Evolutionary conservation across 2,797 vertebrate genomes (phyloP).

Genomic region (Calcarius lapponicus): DNA sequence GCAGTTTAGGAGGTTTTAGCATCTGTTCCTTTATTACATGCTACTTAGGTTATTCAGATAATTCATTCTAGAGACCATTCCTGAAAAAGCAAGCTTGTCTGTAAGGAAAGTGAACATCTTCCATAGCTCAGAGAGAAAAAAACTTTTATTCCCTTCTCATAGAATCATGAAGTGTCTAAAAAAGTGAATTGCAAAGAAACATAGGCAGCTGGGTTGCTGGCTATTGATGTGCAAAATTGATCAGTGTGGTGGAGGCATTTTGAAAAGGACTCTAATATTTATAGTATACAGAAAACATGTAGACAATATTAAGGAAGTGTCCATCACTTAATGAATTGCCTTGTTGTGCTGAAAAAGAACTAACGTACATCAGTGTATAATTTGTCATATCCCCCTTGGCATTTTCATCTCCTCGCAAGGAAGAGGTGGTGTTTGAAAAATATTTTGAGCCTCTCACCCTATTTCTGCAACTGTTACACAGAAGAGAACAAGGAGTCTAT

Average conservation of each 20-base stretch:
- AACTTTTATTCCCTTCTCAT: not conserved
- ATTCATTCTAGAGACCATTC: not conserved
- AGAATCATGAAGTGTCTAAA: not conserved
- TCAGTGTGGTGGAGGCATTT: not conserved
- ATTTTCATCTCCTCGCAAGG: not conserved
- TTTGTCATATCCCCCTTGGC: not conserved
- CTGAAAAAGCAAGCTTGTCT: not conserved
- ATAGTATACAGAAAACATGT: not conserved
- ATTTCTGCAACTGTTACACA: not conserved
- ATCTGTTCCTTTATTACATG: not conserved
- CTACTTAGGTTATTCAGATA: not conserved
- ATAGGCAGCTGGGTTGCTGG: not conserved
- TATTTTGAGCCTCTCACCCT: not conserved
- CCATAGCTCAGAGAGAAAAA: not conserved
- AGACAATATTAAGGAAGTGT: not conserved
- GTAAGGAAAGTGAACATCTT: not conserved
- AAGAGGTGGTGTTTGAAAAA: not conserved
- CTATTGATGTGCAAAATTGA: not conserved
- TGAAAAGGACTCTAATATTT: not conserved
- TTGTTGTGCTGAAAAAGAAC: not conserved
- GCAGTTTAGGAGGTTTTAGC: not conserved
- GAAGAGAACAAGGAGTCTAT: not conserved
- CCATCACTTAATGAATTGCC: not conserved
- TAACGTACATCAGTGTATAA: not conserved
- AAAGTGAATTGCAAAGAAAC: not conserved